phyloP scores from a whole-genome alignment of 2,888 invertebrate genomes.

The Eudemis profundana region DNA sequence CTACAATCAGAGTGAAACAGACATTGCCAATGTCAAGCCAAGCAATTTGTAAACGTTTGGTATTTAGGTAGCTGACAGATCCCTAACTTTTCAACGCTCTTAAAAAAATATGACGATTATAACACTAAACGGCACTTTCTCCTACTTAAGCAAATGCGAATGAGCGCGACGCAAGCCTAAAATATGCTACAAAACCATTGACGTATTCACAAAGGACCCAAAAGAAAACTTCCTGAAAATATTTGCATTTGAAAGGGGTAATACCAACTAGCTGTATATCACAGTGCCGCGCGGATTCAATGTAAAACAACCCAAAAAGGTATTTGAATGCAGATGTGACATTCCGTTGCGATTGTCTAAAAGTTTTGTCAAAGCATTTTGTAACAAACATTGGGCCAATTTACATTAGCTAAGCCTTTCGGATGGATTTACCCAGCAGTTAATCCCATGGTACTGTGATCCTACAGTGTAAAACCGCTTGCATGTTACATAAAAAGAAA shows the following conservation, averaged over 20 bases:
- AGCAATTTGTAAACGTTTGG: no score
- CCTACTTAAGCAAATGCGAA: background rate
- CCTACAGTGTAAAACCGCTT: constrained; percentile 49
- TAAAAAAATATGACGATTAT: background rate
- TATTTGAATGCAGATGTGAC: constrained; percentile 65
- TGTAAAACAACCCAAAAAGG: constrained; percentile 60
- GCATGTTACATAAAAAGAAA: constrained; percentile 57
- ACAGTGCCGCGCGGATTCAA: constrained; percentile 51
- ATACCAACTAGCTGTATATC: constrained; percentile 61
- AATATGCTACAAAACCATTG: constrained; percentile 58
- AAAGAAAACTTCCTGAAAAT: constrained; percentile 63
- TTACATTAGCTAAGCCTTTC: constrained; percentile 58
- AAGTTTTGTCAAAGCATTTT: constrained; percentile 47
- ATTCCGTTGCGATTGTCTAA: constrained; percentile 49
- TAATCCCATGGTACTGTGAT: constrained; percentile 57
- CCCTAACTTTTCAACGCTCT: no score
- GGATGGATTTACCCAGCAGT: constrained; percentile 50
- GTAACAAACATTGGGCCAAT: constrained; percentile 59
- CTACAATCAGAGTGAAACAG: no score
- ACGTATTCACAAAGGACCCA: constrained; percentile 67
- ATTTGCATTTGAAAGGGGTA: constrained; percentile 74
- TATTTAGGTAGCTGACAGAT: no score
- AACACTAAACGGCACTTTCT: background rate
- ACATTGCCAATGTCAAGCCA: no score
- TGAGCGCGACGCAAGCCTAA: background rate